Base-by-base conservation (phyloP, 2,888 invertebrate species). In the Kuschelorhynchus macadamiae region DNA sequence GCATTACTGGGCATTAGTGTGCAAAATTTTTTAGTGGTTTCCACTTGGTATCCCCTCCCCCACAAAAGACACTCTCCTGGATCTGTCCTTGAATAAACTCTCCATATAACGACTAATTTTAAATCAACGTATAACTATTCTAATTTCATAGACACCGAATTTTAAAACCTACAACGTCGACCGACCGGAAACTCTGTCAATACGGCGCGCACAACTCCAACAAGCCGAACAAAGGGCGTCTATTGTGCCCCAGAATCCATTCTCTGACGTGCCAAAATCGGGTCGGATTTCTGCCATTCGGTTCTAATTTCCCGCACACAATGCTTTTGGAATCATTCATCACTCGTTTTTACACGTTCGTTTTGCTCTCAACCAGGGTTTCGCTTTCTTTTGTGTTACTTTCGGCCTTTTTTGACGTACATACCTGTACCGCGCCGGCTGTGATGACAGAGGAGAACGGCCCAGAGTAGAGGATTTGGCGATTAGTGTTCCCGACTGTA, bases 261-360 rank as follows among this genome's bases (percentile, higher is more conserved):
- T 69, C 64, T 69, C 17, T 17, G 60, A 69, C 64, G 69, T 69
- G 69, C 64, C 60, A 69, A 69, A 69, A 69, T 69, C 64, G 64
- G 57, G 63, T 69, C 69, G 59, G 63, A 64, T 69, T 69, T 65
- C 64, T 64, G 49, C 62, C 67, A 57, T 67, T 62, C 46, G 68
- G 68, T 60, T 69, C 59, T 44, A 69, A 64, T 69, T 68, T 65
- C 60, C 60, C 60, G 60, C 64, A 69, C 60, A 69, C 64, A 69
- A 69, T 55, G 59, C 46, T 36, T 32, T 53, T 42, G 32, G 30
- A 39, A 60, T 69, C 69, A 69, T 69, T 69, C 69, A 69, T 64
- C 69, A 60, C 64, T 52, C 61, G 53, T 59, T 68, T 53, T 64
- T 69, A 69, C 69, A 67, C 67, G 67, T 62, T 67, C 60, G 67